Percentiles rank a stretch among this genome's conserved stretches.
These are phyloP conservation scores for Muricea muricata DNA, from an alignment of 92 coral and sea anemone genomes.

Conservation along the genomic window DNA sequence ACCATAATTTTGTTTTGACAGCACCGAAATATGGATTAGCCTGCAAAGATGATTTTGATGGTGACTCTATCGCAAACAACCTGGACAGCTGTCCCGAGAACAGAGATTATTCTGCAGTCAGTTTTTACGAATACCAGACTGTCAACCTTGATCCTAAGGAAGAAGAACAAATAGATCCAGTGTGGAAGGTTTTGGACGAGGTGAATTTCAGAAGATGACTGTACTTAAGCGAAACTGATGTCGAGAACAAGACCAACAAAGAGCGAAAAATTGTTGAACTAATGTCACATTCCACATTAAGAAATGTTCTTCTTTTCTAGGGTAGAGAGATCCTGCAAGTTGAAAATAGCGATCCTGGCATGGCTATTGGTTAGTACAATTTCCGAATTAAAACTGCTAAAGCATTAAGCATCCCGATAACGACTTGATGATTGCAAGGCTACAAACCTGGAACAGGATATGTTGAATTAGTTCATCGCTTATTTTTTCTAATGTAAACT, in stretches of 20 bases:
- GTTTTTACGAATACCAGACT: slow-evolving; percentile 45
- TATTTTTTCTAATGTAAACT: no score
- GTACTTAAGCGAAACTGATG: no score
- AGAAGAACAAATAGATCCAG: slow-evolving; percentile 64
- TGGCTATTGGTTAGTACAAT: slow-evolving; percentile 79
- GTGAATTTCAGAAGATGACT: no score
- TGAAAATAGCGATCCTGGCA: slow-evolving; percentile 87
- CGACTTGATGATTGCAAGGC: no score
- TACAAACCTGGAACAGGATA: no score
- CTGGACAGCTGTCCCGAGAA: slow-evolving; percentile 28
- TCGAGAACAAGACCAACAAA: no score
- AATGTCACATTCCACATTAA: no score
- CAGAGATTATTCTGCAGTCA: slow-evolving; percentile 6
- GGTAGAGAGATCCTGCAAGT: slow-evolving; percentile 80
- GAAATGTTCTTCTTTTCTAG: slow-evolving; percentile 53
- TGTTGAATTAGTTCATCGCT: no score
- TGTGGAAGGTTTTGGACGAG: slow-evolving; percentile 83
- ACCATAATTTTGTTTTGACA: no score
- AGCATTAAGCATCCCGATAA: no score
- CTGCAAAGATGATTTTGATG: slow-evolving; percentile 24
- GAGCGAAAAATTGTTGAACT: no score
- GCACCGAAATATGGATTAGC: slow-evolving; percentile 18
- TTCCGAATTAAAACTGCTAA: no score
- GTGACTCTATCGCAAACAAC: slow-evolving; percentile 11
- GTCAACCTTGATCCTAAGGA: slow-evolving; percentile 67